Percentiles rank a stretch among this genome's conserved stretches.
Evolutionary conservation across 2,113 vertebrate genomes (phyloP).

Genomic region (Alces alces): DNA sequence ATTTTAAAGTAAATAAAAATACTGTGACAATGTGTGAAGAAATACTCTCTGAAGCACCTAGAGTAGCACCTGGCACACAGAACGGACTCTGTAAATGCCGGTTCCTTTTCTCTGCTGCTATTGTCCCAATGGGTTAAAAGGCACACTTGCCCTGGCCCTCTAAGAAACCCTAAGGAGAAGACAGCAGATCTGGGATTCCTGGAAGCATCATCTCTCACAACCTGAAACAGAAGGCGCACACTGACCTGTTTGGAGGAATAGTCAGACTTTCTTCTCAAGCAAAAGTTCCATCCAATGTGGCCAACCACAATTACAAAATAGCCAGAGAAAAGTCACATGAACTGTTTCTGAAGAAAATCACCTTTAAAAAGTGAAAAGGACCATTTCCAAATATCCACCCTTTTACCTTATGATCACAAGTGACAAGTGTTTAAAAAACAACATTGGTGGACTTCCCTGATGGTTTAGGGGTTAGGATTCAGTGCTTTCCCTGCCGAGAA

Average conservation of each 20-base stretch:
- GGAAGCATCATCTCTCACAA: not conserved
- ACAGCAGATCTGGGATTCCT: not conserved
- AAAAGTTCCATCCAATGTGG: not conserved
- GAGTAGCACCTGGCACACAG: not conserved
- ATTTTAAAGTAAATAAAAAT: not conserved
- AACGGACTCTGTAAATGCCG: not conserved
- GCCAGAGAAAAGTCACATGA: not conserved
- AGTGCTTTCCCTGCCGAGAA: not conserved
- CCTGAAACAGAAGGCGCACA: not conserved
- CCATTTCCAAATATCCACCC: not conserved
- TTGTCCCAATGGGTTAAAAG: rapidly evolving
- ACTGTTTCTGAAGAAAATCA: not conserved
- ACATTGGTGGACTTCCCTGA: not conserved
- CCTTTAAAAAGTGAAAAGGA: not conserved
- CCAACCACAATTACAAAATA: not conserved
- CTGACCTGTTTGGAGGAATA: not conserved
- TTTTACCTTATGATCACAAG: not conserved
- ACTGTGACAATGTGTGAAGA: not conserved
- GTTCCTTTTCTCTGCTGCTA: not conserved
- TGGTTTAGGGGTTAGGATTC: not conserved
- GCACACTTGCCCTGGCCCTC: rapidly evolving
- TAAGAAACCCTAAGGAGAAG: not conserved
- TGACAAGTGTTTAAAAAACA: not conserved
- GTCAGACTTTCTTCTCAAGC: not conserved
- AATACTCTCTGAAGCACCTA: rapidly evolving